Conservation (phyloP, 2,888 invertebrate species). For the Hyles lineata region DNA sequence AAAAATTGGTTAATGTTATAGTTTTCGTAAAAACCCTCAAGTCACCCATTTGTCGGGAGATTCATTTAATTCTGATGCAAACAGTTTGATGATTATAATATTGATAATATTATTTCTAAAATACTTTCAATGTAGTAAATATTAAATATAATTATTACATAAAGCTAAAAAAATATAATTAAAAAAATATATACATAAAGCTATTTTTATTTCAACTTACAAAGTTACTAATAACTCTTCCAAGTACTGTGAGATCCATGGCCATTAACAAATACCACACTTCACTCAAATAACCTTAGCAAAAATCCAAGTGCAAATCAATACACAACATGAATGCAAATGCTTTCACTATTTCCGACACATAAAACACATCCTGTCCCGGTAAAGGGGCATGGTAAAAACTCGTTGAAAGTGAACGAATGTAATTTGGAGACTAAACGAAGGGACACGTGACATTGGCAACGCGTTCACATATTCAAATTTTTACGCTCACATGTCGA, state of each 20-base stretch:
- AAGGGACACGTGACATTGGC: slow-evolving; percentile 5
- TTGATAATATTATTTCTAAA: no score
- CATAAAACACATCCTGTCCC: slow-evolving; percentile 28
- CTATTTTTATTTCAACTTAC: slow-evolving; percentile 59
- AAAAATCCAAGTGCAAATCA: slow-evolving; percentile 30
- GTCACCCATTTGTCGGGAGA: no score
- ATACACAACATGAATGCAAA: slow-evolving; percentile 35
- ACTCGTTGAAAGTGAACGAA: slow-evolving; percentile 69
- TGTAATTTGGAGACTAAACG: slow-evolving; percentile 50
- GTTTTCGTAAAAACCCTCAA: no score
- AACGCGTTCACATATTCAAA: slow-evolving; percentile 46
- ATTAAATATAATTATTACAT: no score
- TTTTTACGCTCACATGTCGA: slow-evolving; percentile 71
- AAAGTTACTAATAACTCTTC: slow-evolving; percentile 74
- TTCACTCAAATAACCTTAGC: slow-evolving; percentile 33
- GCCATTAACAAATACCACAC: slow-evolving; percentile 32
- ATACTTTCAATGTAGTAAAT: no score
- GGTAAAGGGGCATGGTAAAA: slow-evolving; percentile 30
- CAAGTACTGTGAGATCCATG: slow-evolving; percentile 75
- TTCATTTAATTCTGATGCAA: no score
- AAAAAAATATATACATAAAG: not conserved
- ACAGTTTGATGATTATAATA: no score
- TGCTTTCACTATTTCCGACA: slow-evolving; percentile 30
- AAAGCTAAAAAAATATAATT: no score
- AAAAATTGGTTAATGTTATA: no score